Evolutionary conservation across 2,797 vertebrate species (phyloP).

Genomic region (Sebastes umbrosus): DNA sequence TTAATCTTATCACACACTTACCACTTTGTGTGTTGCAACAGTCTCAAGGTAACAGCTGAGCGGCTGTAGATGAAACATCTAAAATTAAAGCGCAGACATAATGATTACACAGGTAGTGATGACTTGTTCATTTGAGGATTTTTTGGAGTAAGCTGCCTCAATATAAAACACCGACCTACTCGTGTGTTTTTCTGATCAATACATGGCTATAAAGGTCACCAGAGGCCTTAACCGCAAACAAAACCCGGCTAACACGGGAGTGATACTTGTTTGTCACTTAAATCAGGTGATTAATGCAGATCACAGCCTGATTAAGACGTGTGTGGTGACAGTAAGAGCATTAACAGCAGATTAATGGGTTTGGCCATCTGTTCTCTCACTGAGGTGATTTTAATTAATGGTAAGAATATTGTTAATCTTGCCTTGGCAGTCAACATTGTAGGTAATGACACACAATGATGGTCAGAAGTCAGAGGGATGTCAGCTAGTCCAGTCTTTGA

Average conservation of each 20-base stretch:
- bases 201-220: constrained; percentile 58
- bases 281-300: constrained; percentile 82
- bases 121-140: neutral
- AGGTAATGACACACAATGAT: constrained; percentile 28
- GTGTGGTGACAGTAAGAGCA: constrained; percentile 81
- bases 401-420: constrained; percentile 69
- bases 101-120: constrained; percentile 18
- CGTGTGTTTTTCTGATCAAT: constrained; percentile 44
- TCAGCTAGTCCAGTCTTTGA: constrained; percentile 21
- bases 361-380: constrained; percentile 80
- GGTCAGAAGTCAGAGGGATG: constrained; percentile 53
- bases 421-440: constrained; percentile 38
- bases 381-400: constrained; percentile 82
- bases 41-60: constrained; percentile 47
- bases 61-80: constrained; percentile 43
- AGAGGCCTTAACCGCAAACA: constrained; percentile 60
- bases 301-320: constrained; percentile 82
- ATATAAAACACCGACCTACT: constrained; percentile 6
- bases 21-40: constrained; percentile 45
- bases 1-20: constrained; percentile 74
- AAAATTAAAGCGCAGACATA: constrained; percentile 11
- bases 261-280: constrained; percentile 83
- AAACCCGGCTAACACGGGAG: constrained; percentile 62
- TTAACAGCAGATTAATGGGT: constrained; percentile 76
- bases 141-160: neutral